phyloP scores from a whole-genome alignment of 2,888 invertebrate species.

The Labia minor region DNA sequence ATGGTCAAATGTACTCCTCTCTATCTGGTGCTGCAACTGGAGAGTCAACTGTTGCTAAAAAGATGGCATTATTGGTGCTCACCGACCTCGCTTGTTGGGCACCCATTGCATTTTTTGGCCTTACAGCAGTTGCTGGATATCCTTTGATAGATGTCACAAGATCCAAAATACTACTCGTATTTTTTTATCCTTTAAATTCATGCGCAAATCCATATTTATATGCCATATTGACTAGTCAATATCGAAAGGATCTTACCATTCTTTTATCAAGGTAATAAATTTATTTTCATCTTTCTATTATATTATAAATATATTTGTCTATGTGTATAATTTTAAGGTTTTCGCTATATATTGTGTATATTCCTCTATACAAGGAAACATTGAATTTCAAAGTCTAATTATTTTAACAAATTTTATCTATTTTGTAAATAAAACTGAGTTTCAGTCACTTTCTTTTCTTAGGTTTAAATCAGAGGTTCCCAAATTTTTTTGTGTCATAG shows the following conservation, averaged over 20 bases:
- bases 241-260: constrained; percentile 60
- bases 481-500: too few relatives aligned
- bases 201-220: constrained; percentile 89
- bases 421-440: too few relatives aligned
- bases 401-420: too few relatives aligned
- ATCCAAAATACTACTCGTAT: constrained; percentile 71
- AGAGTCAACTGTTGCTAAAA: constrained; percentile 69
- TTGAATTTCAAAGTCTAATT: too few relatives aligned
- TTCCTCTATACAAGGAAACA: too few relatives aligned
- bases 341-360: too few relatives aligned
- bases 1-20: constrained; percentile 75
- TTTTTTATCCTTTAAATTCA: constrained; percentile 84
- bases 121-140: constrained; percentile 73
- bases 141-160: constrained; percentile 73
- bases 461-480: too few relatives aligned
- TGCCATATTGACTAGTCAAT: constrained; percentile 79
- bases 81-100: constrained; percentile 78
- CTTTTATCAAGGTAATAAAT: constrained; percentile 50
- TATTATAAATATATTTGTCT: too few relatives aligned
- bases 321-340: too few relatives aligned
- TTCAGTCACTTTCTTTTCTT: too few relatives aligned
- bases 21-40: constrained; percentile 46
- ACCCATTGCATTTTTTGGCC: constrained; percentile 78
- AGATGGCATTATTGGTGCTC: constrained; percentile 81
- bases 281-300: constrained; percentile 15